phyloP scores from a whole-genome alignment of 2,113 vertebrate genomes.

The Tragelaphus buxtoni region DNA sequence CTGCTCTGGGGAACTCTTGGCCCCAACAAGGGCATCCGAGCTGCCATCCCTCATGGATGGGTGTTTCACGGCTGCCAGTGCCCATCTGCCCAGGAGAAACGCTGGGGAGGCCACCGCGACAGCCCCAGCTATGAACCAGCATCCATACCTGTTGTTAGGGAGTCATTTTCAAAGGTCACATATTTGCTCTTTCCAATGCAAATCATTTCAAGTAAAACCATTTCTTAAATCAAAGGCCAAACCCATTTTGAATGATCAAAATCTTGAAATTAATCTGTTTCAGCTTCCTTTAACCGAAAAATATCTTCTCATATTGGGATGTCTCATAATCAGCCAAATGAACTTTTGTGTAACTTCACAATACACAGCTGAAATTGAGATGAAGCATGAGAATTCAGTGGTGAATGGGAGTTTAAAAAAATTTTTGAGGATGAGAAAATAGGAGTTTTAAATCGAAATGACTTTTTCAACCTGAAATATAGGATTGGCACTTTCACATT shows the following conservation, averaged over 20 bases:
- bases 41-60: fast-evolving
- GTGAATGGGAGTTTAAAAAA: neutral
- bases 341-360: constrained; percentile 14
- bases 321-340: neutral
- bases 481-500: constrained; percentile 17
- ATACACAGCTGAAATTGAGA: neutral
- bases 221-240: constrained; percentile 25
- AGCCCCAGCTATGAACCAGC: neutral
- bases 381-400: constrained; percentile 20
- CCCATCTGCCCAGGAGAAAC: neutral
- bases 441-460: constrained; percentile 40
- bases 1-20: neutral
- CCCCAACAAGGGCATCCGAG: neutral
- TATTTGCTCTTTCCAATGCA: neutral
- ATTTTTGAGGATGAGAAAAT: neutral
- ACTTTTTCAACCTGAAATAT: constrained; percentile 42
- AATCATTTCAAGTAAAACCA: constrained; percentile 21
- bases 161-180: neutral
- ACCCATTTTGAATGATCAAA: neutral
- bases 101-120: neutral
- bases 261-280: constrained; percentile 38
- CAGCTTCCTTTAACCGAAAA: neutral
- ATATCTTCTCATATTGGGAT: neutral
- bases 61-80: neutral
- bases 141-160: neutral